Conservation (phyloP, 2,113 vertebrate genomes). For the Uropsilus gracilis region DNA sequence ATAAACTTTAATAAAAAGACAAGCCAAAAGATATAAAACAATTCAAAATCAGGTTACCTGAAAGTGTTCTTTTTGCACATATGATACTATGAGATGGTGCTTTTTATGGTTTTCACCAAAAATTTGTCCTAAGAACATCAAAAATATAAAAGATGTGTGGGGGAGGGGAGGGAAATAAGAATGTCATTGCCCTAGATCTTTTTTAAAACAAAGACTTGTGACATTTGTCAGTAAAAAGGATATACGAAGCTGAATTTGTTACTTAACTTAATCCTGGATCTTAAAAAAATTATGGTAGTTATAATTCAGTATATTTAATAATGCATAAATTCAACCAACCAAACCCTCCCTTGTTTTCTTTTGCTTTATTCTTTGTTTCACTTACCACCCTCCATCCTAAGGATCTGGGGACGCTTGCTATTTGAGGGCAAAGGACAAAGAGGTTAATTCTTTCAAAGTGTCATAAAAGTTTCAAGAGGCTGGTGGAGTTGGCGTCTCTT, state of each 20-base stretch:
- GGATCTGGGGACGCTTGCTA: neutral
- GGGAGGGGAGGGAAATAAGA: neutral
- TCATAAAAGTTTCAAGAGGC: conserved; percentile 3
- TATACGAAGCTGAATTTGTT: conserved; percentile 28
- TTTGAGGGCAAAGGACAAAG: conserved; percentile 18
- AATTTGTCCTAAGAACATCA: conserved; percentile 22
- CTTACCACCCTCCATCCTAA: neutral
- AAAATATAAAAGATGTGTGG: conserved; percentile 14
- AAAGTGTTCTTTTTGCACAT: neutral
- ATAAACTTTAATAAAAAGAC: neutral
- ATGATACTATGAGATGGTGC: neutral
- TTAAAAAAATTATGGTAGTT: conserved; percentile 23
- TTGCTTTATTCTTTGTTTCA: conserved; percentile 21
- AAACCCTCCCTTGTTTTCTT: neutral
- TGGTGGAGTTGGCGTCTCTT: neutral
- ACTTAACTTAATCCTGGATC: conserved; percentile 6
- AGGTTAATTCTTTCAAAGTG: neutral
- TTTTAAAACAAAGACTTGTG: neutral
- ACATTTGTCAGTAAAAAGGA: conserved; percentile 23
- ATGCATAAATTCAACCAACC: neutral
- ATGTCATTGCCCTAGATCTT: neutral
- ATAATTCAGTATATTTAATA: conserved; percentile 13
- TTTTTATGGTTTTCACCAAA: neutral
- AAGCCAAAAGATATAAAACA: neutral
- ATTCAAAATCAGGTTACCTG: neutral